Evolutionary conservation across 2,888 invertebrate genomes (phyloP), one percentile per base, ranked within the genome.

Genomic region (Drosophila nr. perissopoda): DNA sequence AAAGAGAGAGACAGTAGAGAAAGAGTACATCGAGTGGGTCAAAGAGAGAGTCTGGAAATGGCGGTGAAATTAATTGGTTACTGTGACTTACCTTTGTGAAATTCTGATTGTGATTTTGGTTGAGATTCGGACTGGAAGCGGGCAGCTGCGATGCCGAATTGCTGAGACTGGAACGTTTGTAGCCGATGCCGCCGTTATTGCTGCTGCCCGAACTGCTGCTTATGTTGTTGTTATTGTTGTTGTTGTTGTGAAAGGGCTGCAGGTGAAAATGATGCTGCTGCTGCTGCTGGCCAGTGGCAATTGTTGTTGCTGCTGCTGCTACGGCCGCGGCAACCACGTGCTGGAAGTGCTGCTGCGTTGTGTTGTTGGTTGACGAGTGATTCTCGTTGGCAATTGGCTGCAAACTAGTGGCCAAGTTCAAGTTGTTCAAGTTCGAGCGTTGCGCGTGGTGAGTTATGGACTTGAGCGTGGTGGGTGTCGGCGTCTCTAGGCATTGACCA

Each of bases 401-500:
- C 3, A 59, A 61, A 56, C 72, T 56, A n/a, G 58, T 63, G 61
- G 34, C 62, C 49, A 73, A 61, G 62, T 69, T 80, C 25, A 77
- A 60, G 40, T 36, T 34, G 21, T 33, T 34, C 16, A 59, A 27
- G 52, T 56, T 51, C 5, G 60, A 38, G 18, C 80, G 78, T 38
- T 74, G 74, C 48, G 49, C 34, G 36, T 57, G 29, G 33, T 60
- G 29, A 21, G 36, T 34, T 29, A 71, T 27, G 7, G 66, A 36
- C 29, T 75, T 78, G 57, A 29, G 51, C 10, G 71, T 33, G 29
- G 63, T 18, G 49, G 68, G n/a, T 25, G 70, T 69, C 11, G 73
- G 67, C 49, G 75, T 85, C 69, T 93, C 93, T 91, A 94, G 90
- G 89, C 95, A 69, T 65, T 62, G 65, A 31, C 58, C 80, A 93